phyloP scores from a whole-genome alignment of 2,113 vertebrate genomes.

The Cranoglanis bouderius region DNA sequence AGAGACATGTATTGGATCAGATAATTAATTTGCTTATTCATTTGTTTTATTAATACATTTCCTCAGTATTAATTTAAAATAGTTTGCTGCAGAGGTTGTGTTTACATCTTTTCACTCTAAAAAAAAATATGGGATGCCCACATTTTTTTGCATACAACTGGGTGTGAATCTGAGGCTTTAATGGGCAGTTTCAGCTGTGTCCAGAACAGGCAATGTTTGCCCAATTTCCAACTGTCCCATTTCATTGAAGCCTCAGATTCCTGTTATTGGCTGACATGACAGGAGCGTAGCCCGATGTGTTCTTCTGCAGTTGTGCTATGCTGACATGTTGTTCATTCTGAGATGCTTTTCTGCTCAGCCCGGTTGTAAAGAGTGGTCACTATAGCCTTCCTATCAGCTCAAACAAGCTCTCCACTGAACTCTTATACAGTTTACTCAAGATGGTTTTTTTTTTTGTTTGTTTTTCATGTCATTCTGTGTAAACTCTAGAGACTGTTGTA shows the following conservation, averaged over 20 bases:
- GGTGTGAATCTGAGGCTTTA: neutral
- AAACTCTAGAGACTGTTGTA: neutral
- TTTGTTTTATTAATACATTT: slow-evolving; percentile 13
- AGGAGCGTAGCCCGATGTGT: neutral
- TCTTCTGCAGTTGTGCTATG: neutral
- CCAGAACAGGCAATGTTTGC: neutral
- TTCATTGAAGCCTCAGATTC: neutral
- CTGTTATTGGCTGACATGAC: neutral
- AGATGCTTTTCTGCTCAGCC: neutral
- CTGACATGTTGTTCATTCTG: neutral
- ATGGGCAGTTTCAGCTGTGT: neutral
- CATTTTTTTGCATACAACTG: neutral
- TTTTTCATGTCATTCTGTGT: neutral
- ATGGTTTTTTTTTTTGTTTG: neutral
- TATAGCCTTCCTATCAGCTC: neutral
- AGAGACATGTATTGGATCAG: slow-evolving; percentile 23
- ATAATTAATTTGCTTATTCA: slow-evolving; percentile 8
- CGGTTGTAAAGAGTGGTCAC: neutral
- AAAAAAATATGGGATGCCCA: neutral
- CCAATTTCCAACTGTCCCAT: neutral
- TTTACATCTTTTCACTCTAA: neutral
- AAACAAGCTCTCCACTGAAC: neutral
- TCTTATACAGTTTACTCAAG: neutral
- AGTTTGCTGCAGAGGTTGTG: neutral
- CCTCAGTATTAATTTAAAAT: neutral